Evolutionary conservation across 2,113 vertebrate species (phyloP), one percentile per base, ranked within the genome.

Genomic region (Neoarius graeffei): DNA sequence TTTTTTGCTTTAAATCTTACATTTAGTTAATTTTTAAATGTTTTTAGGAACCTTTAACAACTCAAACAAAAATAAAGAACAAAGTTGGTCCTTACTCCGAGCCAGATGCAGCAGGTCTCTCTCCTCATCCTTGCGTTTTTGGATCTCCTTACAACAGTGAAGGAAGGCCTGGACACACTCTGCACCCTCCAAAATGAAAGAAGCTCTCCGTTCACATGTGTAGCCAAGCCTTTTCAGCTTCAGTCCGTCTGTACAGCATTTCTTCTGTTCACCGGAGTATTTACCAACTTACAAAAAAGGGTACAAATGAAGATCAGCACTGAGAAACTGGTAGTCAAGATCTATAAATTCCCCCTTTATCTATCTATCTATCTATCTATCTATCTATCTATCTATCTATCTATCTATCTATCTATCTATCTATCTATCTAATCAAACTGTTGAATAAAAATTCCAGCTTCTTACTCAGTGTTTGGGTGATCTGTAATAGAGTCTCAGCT

Each of bases 241-340:
- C 96, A 97, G 96, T 1, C 96, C 96, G 0, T 95, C 94, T 83
- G 93, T 89, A 0, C 96, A 97, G 84, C 96, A 97, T 74, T 86
- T 92, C 14, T 90, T 92, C 15, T 93, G 52, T 3, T 0, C 3
- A 67, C 66, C 59, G n/a, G 88, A 88, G 92, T 95, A 96, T 59
- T 95, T 66, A 0, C 91, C 85, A 2, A 3, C 96, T 96, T n/a
- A n/a, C 91, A 15, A 5, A 0, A 20, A 2, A 57, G 19, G n/a
- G 9, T 10, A 42, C 23, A 6, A 7, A 54, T 30, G 17, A 19
- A 19, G 5, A 20, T 20, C 7, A 66, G 4, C 3, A 17, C 3
- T 1, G 5, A 59, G 15, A 11, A 7, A n/a, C 10, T 56, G 56
- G 56, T 14, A 14, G 13, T 19, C 11, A 56, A 59, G 57, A 3